Percentiles rank a stretch among this genome's conserved stretches.
Conservation (phyloP, 2,113 vertebrate genomes). For the Sturnus vulgaris region DNA sequence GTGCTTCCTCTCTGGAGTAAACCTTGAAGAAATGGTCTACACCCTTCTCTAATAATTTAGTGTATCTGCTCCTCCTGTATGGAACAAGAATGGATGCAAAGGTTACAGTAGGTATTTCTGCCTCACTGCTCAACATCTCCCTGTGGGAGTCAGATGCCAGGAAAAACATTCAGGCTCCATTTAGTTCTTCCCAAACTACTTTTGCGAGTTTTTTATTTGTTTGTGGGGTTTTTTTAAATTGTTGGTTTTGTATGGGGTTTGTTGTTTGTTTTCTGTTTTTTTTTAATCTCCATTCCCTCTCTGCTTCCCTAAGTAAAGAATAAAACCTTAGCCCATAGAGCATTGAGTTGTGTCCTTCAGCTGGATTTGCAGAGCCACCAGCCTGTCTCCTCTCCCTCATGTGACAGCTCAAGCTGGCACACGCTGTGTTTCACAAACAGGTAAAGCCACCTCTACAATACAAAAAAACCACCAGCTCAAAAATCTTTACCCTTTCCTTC, state of each 20-base stretch:
- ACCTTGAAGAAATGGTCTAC: not conserved
- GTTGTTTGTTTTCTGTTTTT: not conserved
- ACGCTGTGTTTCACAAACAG: accelerated
- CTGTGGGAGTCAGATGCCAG: not conserved
- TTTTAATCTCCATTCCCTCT: not conserved
- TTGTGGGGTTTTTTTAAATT: not conserved
- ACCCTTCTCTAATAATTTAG: not conserved
- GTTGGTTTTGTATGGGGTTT: not conserved
- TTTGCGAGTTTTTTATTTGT: not conserved
- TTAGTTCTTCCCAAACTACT: not conserved
- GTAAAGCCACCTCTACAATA: not conserved
- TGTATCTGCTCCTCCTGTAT: not conserved
- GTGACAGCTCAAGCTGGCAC: not conserved
- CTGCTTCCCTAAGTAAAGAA: not conserved
- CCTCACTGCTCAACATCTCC: not conserved
- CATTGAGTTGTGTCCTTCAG: not conserved
- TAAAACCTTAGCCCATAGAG: not conserved
- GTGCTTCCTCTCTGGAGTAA: not conserved
- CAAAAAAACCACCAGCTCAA: not conserved
- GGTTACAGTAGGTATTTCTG: not conserved
- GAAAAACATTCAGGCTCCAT: not conserved
- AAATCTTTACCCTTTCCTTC: not conserved
- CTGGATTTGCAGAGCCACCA: not conserved
- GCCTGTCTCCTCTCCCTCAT: not conserved
- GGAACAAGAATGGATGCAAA: not conserved